Conservation (phyloP, 2,797 vertebrate species). For the Morus bassanus region DNA sequence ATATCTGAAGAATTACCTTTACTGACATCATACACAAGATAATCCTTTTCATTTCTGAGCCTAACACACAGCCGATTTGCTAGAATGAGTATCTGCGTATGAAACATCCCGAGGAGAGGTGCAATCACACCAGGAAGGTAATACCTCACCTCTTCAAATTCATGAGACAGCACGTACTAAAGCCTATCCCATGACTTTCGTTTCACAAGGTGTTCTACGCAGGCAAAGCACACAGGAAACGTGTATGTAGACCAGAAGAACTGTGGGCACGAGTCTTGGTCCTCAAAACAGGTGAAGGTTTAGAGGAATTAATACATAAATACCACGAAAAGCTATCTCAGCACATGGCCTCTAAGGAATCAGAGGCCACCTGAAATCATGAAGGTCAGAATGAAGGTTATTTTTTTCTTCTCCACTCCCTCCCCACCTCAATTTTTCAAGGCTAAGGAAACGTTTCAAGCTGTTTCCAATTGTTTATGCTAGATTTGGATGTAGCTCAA, state of each 20-base stretch:
- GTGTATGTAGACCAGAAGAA: not conserved
- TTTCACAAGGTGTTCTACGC: not conserved
- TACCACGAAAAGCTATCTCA: not conserved
- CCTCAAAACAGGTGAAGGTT: not conserved
- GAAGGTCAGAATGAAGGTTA: not conserved
- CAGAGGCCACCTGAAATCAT: not conserved
- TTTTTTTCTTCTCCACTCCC: not conserved
- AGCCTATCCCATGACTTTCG: accelerated
- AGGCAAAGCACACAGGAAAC: not conserved
- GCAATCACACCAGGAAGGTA: not conserved
- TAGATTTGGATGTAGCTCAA: not conserved
- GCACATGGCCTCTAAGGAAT: not conserved
- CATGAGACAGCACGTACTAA: accelerated
- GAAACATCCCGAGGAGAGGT: not conserved
- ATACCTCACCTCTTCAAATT: not conserved
- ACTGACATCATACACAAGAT: not conserved
- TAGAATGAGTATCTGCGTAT: not conserved
- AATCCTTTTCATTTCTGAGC: not conserved
- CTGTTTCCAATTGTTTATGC: not conserved
- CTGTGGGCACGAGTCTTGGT: not conserved
- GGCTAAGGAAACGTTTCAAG: not conserved
- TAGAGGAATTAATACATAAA: not conserved
- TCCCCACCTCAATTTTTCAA: not conserved
- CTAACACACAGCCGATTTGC: not conserved
- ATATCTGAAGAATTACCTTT: not conserved